Percentiles rank a stretch among this genome's conserved stretches.
Conservation (phyloP, 1,140 invertebrate genomes). For the Onthophagus taurus region DNA sequence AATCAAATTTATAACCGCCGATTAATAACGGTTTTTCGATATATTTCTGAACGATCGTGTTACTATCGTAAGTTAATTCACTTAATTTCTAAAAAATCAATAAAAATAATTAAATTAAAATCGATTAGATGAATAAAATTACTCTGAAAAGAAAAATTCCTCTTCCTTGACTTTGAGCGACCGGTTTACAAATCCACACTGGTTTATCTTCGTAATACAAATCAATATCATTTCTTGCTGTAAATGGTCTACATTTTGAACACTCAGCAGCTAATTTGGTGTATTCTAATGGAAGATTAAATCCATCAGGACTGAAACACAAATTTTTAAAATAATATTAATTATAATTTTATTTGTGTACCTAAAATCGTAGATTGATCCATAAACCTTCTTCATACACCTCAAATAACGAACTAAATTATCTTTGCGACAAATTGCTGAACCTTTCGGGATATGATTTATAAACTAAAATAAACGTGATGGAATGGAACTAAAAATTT, state of each 20-base stretch:
- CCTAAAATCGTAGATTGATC: slow-evolving; percentile 75
- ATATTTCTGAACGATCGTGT: slow-evolving; percentile 71
- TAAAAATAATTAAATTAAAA: neutral
- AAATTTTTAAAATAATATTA: neutral
- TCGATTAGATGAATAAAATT: slow-evolving; percentile 21
- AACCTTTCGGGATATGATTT: slow-evolving; percentile 76
- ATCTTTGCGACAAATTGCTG: slow-evolving; percentile 73
- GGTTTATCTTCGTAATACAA: slow-evolving; percentile 36
- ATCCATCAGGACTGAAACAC: slow-evolving; percentile 58
- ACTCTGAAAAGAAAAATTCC: slow-evolving; percentile 77
- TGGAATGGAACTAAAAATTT: neutral
- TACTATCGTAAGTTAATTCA: slow-evolving; percentile 61
- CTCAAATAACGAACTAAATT: slow-evolving; percentile 65
- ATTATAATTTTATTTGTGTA: slow-evolving; percentile 32
- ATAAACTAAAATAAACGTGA: slow-evolving; percentile 53
- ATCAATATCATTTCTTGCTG: slow-evolving; percentile 20
- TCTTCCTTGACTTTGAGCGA: slow-evolving; percentile 70
- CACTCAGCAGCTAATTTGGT: slow-evolving; percentile 73
- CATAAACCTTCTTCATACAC: slow-evolving; percentile 73
- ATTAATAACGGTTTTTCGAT: slow-evolving; percentile 78
- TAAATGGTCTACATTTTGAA: slow-evolving; percentile 39
- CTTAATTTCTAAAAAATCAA: slow-evolving; percentile 55
- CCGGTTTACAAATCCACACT: slow-evolving; percentile 82
- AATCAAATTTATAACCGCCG: slow-evolving; percentile 81
- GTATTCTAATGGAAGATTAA: slow-evolving; percentile 75